Base-by-base conservation (phyloP, 2,113 vertebrate genomes). In the Xenopus tropicalis region DNA sequence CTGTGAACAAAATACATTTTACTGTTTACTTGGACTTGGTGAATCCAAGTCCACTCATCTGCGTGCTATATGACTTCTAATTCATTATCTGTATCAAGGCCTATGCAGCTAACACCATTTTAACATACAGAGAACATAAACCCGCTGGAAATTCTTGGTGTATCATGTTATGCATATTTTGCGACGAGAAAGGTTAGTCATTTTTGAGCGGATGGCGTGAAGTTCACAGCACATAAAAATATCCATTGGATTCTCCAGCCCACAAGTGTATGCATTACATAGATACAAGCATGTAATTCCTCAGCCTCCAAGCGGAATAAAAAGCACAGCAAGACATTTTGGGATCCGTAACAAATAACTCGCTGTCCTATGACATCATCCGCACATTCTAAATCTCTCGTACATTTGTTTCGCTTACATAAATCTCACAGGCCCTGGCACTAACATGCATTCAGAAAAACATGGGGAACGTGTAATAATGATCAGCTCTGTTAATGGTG, bases 91-190 rank as follows among this genome's bases (percentile, higher is more conserved):
- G 29, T 37, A 37, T 37, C 29, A 37, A 37, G 6, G 6, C 10
- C 29, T 4, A 4, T 37, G 29, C 29, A 37, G 6, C 29, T 37
- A 37, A 37, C 6, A 37, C 6, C 29, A 37, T 37, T 43, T 74
- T 14, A 43, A 74, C 54, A 58, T 59, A 66, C 52, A 16, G 12
- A 66, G 63, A 22, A 16, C 14, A 22, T 68, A 74, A 29, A 52
- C 21, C 65, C 62, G 20, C 14, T 66, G 48, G 66, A 61, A 74
- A 74, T 74, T 54, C 58, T 67, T 61, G 13, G 56, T 14, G 65
- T 61, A 74, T 74, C 72, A 61, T 61, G 24, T 74, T 74, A 61
- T 68, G 65, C 72, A 74, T 68, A 61, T 61, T 52, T 67, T 37
- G 64, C 24, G n/a, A 3, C 23, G 72, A 24, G 65, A 74, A 74